A percentile compares a stretch with the other conserved stretches of the same genome.
phyloP scores from a whole-genome alignment of 2,113 vertebrate species.

The Equus przewalskii region DNA sequence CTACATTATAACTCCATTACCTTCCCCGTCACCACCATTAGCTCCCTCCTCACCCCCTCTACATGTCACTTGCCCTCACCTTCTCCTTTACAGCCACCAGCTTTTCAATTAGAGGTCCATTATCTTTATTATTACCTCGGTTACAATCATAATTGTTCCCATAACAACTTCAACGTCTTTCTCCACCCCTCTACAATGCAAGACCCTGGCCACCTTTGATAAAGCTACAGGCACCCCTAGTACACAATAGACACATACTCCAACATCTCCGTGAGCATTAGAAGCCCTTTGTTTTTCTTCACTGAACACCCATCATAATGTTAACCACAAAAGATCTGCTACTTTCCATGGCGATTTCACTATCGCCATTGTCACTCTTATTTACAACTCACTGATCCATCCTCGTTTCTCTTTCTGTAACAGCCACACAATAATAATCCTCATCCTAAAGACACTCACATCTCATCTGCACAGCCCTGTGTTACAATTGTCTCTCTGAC shows the following conservation, averaged over 20 bases:
- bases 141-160: constrained; percentile 87
- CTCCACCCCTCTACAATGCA: constrained; percentile 69
- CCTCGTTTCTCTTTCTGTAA: background rate
- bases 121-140: constrained; percentile 87
- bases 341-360: background rate
- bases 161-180: constrained; percentile 83
- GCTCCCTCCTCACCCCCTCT: constrained; percentile 84
- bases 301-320: background rate
- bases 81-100: constrained; percentile 85
- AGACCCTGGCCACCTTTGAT: constrained; percentile 67
- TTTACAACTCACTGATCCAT: background rate
- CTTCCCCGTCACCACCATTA: constrained; percentile 85
- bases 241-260: background rate
- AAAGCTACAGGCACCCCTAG: constrained; percentile 26
- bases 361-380: background rate
- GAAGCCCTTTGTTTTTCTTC: constrained; percentile 13
- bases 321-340: constrained; percentile 18
- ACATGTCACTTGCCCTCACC: constrained; percentile 84
- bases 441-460: background rate
- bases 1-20: constrained; percentile 84
- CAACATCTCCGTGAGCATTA: background rate
- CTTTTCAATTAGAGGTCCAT: constrained; percentile 88
- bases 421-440: background rate
- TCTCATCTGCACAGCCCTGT: background rate
- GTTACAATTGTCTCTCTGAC: background rate